Conservation (phyloP, 2,888 invertebrate species). For the Drosophila buzzatii region DNA sequence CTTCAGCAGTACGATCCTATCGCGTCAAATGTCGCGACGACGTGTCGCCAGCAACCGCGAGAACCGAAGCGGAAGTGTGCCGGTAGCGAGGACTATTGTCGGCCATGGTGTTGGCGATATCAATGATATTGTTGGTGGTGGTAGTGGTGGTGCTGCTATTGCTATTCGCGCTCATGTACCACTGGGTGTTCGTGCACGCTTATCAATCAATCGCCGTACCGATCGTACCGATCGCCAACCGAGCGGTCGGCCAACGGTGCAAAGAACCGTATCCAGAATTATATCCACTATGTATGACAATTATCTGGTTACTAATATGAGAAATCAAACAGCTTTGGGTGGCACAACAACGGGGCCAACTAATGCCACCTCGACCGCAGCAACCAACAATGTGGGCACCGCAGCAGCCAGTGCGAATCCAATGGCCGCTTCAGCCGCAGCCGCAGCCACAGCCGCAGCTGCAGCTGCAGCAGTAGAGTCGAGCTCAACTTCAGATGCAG, state of each 20-base stretch:
- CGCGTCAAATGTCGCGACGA: constrained; percentile 24
- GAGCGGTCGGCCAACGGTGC: constrained; percentile 22
- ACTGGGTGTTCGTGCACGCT: constrained; percentile 10
- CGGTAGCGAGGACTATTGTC: constrained; percentile 37
- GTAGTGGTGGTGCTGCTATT: constrained; percentile 21
- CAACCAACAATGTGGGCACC: not conserved
- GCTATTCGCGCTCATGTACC: constrained; percentile 5
- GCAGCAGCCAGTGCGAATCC: not conserved
- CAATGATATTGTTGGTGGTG: constrained; percentile 22
- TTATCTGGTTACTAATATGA: constrained; percentile 60
- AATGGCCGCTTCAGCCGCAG: not conserved
- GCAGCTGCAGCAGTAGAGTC: not conserved
- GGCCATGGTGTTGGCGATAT: constrained; percentile 12
- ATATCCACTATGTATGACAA: constrained; percentile 52
- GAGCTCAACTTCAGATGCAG: not conserved
- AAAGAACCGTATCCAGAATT: constrained; percentile 45
- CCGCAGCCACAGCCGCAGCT: not conserved
- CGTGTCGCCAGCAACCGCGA: constrained; percentile 42
- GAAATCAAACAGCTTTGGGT: constrained; percentile 61
- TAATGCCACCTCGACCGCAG: constrained; percentile 11
- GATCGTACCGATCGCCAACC: constrained; percentile 18
- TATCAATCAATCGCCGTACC: constrained; percentile 27
- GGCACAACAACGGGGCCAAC: constrained; percentile 8
- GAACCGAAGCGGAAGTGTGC: constrained; percentile 25
- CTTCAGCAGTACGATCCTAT: constrained; percentile 18